Evolutionary conservation across 1,140 invertebrate species (phyloP), one percentile per base, ranked within the genome.

Genomic region (Euwallacea similis): DNA sequence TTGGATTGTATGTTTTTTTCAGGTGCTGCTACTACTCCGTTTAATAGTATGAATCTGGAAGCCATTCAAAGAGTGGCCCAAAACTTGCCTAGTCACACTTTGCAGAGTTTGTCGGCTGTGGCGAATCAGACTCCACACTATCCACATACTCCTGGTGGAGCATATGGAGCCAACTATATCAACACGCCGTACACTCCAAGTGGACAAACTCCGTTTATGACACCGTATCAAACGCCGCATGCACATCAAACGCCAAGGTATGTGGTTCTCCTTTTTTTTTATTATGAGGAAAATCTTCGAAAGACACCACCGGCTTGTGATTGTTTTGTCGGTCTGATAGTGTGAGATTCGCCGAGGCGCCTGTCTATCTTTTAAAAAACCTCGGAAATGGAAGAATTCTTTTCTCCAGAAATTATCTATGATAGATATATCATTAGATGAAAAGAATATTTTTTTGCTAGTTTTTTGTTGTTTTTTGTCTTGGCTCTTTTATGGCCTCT

Each of bases 141-240:
- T 81, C 87, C 86, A 6, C 88, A 87, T 70, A 90, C 88, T 0
- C 88, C 88, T 41, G 87, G 85, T 46, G 84, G 84, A 44, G 82
- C 82, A 11, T 84, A 83, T 68, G 79, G 78, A 69, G 83, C 79
- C 33, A 83, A 82, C 42, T 87, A 86, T 78, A 83, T 87, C 13
- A 87, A 87, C 76, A 88, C 87, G 11, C 93, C 93, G 0, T 95
- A 95, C 76, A 95, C 93, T 11, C 94, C 94, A 0, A 94, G 92
- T 63, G 93, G 93, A 0, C 93, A 95, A 79, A 95, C 93, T 0
- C 94, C 94, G 0, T 95, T 92, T 82, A 93, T 96, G 90, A 95
- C 94, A 0, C 93, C 93, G 0, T 95, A 93, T 78, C 89, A 89
- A 62, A 90, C 91, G 0, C 91, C 92, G 0, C 89, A 87, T 76